phyloP scores from a whole-genome alignment of 2,113 vertebrate species.

The Hepsetus odoe region DNA sequence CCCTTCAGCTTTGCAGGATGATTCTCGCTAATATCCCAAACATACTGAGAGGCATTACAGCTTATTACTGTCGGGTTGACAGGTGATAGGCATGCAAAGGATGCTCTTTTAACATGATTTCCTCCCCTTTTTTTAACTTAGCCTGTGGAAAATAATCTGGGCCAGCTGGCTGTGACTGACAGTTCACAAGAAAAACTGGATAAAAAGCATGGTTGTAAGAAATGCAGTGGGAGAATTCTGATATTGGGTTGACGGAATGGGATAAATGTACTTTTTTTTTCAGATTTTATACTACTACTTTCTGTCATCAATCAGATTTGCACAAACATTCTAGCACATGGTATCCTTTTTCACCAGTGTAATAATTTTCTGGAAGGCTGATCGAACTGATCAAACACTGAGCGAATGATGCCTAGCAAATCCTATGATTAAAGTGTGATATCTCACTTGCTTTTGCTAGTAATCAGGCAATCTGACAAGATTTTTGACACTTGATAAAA shows the following conservation, averaged over 20 bases:
- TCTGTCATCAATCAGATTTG: background rate
- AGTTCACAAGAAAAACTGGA: slow-evolving; percentile 18
- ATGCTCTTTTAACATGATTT: slow-evolving; percentile 27
- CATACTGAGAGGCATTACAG: slow-evolving; percentile 27
- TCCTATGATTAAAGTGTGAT: too few species aligned
- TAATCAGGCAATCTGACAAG: too few species aligned
- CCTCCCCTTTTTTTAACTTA: background rate
- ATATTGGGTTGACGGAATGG: slow-evolving; percentile 35
- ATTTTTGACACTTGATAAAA: too few species aligned
- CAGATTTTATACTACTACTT: background rate
- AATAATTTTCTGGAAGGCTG: background rate
- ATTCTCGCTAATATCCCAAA: slow-evolving; percentile 30
- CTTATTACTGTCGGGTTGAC: slow-evolving; percentile 21
- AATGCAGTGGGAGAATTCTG: slow-evolving; percentile 25
- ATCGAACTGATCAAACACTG: background rate
- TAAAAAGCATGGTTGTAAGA: slow-evolving; percentile 29
- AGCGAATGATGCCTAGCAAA: background rate
- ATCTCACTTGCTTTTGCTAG: too few species aligned
- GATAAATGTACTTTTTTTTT: too few species aligned
- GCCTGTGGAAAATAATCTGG: slow-evolving; percentile 39
- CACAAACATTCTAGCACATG: background rate
- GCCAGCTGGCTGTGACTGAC: slow-evolving; percentile 38
- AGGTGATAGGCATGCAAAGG: slow-evolving; percentile 37
- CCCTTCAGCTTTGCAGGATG: slow-evolving; percentile 28
- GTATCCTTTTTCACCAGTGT: background rate